A percentile compares a stretch with the other conserved stretches of the same genome.
Evolutionary conservation across 2,797 vertebrate species (phyloP).

Genomic region (Coendou prehensilis): DNA sequence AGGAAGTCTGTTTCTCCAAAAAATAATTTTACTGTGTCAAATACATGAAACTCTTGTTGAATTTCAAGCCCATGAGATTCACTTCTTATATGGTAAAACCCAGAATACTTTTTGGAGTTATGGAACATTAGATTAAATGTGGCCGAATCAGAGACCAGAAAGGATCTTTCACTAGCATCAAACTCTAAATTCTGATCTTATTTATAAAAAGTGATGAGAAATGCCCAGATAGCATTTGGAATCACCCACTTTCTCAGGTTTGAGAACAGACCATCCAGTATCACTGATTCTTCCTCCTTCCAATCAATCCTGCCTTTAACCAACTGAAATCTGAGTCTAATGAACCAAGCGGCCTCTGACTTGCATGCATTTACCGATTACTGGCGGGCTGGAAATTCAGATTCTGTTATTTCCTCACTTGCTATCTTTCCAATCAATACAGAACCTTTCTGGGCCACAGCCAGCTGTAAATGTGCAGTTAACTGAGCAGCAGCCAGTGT

Average conservation of each 20-base stretch:
- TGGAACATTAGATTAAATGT: neutral
- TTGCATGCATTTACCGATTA: neutral
- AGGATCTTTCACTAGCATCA: neutral
- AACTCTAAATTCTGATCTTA: neutral
- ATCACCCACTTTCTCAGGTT: neutral
- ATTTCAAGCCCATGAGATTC: neutral
- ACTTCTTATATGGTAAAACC: neutral
- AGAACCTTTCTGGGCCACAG: neutral
- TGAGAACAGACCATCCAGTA: neutral
- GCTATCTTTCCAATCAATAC: neutral
- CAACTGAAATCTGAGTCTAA: neutral
- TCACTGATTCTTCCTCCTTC: neutral
- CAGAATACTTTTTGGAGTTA: slow-evolving; percentile 1
- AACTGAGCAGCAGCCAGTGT: neutral
- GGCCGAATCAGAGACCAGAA: neutral
- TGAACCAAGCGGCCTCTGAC: neutral
- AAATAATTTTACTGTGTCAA: neutral
- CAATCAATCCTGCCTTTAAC: neutral
- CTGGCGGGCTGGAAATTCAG: neutral
- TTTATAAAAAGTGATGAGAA: neutral
- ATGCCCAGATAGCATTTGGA: neutral
- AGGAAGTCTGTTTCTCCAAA: neutral
- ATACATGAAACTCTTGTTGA: neutral
- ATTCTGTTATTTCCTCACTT: neutral
- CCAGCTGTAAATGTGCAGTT: neutral